Evolutionary conservation across 2,888 invertebrate species (phyloP), one percentile per base, ranked within the genome.

Genomic region (Thereva nobilitata): DNA sequence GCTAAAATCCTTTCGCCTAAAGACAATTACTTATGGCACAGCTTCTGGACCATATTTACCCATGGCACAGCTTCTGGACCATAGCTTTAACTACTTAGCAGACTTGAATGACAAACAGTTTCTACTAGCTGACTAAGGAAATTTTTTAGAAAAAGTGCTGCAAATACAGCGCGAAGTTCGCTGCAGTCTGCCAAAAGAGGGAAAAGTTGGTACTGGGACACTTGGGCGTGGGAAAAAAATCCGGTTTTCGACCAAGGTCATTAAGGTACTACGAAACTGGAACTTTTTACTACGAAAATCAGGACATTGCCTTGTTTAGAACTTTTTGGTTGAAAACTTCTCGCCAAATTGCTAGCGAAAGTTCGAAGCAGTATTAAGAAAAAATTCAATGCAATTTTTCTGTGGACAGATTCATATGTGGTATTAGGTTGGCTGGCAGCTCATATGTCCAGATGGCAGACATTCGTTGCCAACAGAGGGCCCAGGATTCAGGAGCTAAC

Each of bases 51-150:
- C n/a, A n/a, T n/a, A n/a, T n/a, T n/a, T n/a, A n/a, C n/a, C n/a
- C n/a, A n/a, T n/a, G n/a, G n/a, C n/a, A n/a, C n/a, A n/a, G n/a
- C n/a, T n/a, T n/a, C n/a, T n/a, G n/a, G n/a, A n/a, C n/a, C n/a
- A n/a, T n/a, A n/a, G n/a, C 49, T 67, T 23, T 54, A 71, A 37
- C 70, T 52, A 68, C 23, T 54, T 72, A 37, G 71, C 72, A 6
- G 70, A 71, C 4, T 66, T 71, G 70, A 35, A 74, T 68, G 59
- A 71, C 68, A 12, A 68, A 37, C 52, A 72, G 69, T 68, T 71
- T 57, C 72, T 66, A 64, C 67, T 49, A 68, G 74, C 70, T 64
- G 47, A 45, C 72, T 34, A 54, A 61, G 5, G 47, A 56, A 3
- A 67, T 72, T 63, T 72, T 72, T n/a, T 64, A 12, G 53, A 68